phyloP scores from a whole-genome alignment of 2,888 invertebrate genomes.

The Elmis aenea region DNA sequence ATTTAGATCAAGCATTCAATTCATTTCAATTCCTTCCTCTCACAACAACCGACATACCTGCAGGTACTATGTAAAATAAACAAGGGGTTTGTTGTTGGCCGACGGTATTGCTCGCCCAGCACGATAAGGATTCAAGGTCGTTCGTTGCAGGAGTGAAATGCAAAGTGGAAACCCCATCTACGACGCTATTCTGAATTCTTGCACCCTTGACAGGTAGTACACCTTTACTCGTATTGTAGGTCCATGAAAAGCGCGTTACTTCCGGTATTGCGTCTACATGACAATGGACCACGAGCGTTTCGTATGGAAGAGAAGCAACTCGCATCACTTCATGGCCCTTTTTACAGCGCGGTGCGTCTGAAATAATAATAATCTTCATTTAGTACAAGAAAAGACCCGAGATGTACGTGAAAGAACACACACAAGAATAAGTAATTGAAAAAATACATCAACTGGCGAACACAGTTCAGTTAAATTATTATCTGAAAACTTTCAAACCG shows the following conservation, averaged over 20 bases:
- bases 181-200: conserved; percentile 50
- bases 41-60: too few species aligned
- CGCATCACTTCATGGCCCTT: conserved; percentile 66
- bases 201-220: conserved; percentile 67
- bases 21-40: too few species aligned
- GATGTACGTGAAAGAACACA: too few species aligned
- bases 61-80: conserved; percentile 73
- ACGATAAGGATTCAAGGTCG: conserved; percentile 78
- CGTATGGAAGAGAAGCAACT: conserved; percentile 67
- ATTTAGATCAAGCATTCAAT: too few species aligned
- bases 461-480: too few species aligned
- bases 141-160: conserved; percentile 51
- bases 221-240: conserved; percentile 70
- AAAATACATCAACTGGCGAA: too few species aligned
- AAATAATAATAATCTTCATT: conserved; percentile 12
- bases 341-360: conserved; percentile 75
- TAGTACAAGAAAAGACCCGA: not conserved
- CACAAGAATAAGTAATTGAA: too few species aligned
- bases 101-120: conserved; percentile 82
- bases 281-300: conserved; percentile 69
- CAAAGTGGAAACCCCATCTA: conserved; percentile 50
- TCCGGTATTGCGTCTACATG: conserved; percentile 77
- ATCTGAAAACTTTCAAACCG: too few species aligned
- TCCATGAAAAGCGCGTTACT: conserved; percentile 75
- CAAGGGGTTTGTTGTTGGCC: conserved; percentile 79